Base-by-base conservation (phyloP, 2,888 invertebrate genomes). In the Tiphia femorata region DNA sequence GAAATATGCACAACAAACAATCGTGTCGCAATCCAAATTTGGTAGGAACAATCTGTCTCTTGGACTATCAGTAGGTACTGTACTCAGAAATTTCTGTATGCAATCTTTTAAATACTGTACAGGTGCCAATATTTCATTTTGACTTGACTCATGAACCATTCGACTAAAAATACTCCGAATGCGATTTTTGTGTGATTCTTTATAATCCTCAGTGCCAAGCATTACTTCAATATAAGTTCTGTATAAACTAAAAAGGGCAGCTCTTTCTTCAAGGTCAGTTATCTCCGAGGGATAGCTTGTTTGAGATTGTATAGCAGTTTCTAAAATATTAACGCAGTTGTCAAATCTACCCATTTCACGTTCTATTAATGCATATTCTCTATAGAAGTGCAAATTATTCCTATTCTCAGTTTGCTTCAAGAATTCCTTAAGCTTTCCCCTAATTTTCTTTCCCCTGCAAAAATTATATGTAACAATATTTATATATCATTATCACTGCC, bases 351-450 rank as follows among this genome's bases (percentile, higher is more conserved):
- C 86, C 25, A 86, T 77, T 77, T 88, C 88, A 47, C 84, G 83
- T 75, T 90, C 89, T 50, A 89, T 85, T 42, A 90, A 75, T 6
- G 89, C 90, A 73, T 88, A 89, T 77, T 91, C 91, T 3, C 86
- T 85, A 72, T 88, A 91, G 60, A 88, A 87, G 47, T 87, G 82
- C 17, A 88, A 73, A 62, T 88, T 86, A 62, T 86, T 86, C 23
- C 89, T 82, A 71, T 89, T 88, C 27, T 84, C 83, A 1, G 84
- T 84, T 30, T 80, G 80, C 54, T 88, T 88, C 0, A 91, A 70
- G 40, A 90, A 80, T 12, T 85, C 85, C 62, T 90, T 90, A 3
- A 89, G 80, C 7, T 84, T 84, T 1, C 79, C 78, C 58, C 87
- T 88, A 0, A 87, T 75, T 63, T 84, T 84, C 67, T 87, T 88